Percentiles rank a stretch among this genome's conserved stretches.
These are phyloP conservation scores for Amiota communis DNA, from an alignment of 2,888 invertebrate species.

Conservation along the genomic window DNA sequence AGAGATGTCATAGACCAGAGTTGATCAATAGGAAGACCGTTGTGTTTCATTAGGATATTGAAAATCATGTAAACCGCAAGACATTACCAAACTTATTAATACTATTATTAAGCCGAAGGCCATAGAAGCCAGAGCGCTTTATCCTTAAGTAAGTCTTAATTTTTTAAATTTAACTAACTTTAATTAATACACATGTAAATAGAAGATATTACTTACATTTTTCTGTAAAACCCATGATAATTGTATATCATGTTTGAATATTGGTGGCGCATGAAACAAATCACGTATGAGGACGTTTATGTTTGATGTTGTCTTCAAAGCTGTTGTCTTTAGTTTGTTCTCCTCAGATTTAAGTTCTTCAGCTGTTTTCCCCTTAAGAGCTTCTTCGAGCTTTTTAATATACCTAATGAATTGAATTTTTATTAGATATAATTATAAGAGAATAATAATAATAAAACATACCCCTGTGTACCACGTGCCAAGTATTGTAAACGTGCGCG, in stretches of 20 bases:
- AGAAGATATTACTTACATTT: constrained; percentile 70
- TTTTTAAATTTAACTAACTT: not conserved
- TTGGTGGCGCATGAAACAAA: constrained; percentile 93
- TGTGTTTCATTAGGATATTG: too few relatives aligned
- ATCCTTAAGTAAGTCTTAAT: not conserved
- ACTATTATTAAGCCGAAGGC: too few relatives aligned
- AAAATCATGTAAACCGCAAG: too few relatives aligned
- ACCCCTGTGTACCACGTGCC: constrained; percentile 92
- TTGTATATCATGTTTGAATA: constrained; percentile 87
- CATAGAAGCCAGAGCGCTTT: not conserved
- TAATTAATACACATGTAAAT: too few relatives aligned
- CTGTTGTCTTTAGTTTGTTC: constrained; percentile 84
- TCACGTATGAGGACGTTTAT: constrained; percentile 94
- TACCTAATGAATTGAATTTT: constrained; percentile 56
- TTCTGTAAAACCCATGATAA: constrained; percentile 82
- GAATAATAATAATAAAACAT: constrained; percentile 71
- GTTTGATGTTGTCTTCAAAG: constrained; percentile 92
- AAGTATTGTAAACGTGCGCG: constrained; percentile 91
- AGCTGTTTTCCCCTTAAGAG: constrained; percentile 79
- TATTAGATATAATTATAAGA: constrained; percentile 74
- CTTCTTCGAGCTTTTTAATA: constrained; percentile 73
- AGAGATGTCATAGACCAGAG: too few relatives aligned
- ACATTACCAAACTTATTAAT: too few relatives aligned
- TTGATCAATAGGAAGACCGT: too few relatives aligned
- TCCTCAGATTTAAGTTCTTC: constrained; percentile 85